Base-by-base conservation (phyloP, 2,888 invertebrate genomes). In the Bugula neritina region DNA sequence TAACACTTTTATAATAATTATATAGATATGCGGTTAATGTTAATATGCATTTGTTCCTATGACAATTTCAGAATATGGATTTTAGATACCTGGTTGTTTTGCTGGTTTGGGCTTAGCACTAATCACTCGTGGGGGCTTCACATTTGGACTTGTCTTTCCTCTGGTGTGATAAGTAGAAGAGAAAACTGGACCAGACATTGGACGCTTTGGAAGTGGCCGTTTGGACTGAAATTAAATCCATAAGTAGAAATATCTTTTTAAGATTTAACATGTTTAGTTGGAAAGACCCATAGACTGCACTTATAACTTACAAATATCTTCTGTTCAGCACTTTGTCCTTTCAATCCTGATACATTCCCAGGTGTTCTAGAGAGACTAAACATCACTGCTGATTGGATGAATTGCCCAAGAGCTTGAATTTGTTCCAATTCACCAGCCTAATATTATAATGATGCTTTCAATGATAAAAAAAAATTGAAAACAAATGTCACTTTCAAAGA, bases 161-260 rank as follows among this genome's bases (percentile, higher is more conserved):
- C 75, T 76, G n/a, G 76, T 73, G 69, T 78, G 78, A 72, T 77
- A 81, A 29, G 80, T 79, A 25, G 80, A 75, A 17, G 77, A 73
- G 72, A 76, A 76, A n/a, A 80, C 71, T 1, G 79, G 76, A 1
- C 76, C 75, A 0, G 75, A 74, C 71, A 76, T 74, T 43, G 77
- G 77, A 69, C 79, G 78, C 74, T 77, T 77, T 1, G 79, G 78
- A n/a, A 77, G 72, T 13, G 78, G 75, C 58, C 75, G 75, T 17
- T 69, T 72, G 23, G 74, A 74, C 77, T 78, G 72, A 35, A 72
- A 73, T 54, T 55, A 55, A 52, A 13, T 13, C 52, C 10, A n/a
- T n/a, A n/a, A n/a, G n/a, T n/a, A n/a, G n/a, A n/a, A n/a, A n/a
- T n/a, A n/a, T n/a, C n/a, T n/a, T n/a, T n/a, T n/a, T n/a, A n/a